These are phyloP conservation scores for Zootoca vivipara DNA, from an alignment of 2,113 vertebrate species.

Conservation along the genomic window DNA sequence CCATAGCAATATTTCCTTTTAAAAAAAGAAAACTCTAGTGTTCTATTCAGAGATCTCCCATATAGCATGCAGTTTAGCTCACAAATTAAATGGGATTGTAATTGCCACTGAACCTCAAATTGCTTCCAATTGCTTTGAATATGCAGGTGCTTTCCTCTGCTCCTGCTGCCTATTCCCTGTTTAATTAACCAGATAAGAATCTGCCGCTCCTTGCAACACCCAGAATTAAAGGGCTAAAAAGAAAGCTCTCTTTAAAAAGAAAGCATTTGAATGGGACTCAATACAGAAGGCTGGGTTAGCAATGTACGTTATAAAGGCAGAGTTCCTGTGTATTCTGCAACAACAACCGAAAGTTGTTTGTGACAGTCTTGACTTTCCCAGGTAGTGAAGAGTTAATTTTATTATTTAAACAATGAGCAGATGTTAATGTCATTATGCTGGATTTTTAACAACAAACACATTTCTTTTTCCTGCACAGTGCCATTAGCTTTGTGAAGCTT, in stretches of 20 bases:
- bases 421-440: conserved; percentile 65
- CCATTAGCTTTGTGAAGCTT: conserved; percentile 48
- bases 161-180: background rate
- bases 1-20: background rate
- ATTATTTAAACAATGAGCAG: conserved; percentile 66
- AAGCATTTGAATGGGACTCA: background rate
- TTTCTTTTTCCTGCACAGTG: conserved; percentile 55
- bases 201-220: no score
- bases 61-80: background rate
- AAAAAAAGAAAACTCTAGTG: background rate
- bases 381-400: conserved; percentile 66
- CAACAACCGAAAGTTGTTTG: conserved; percentile 35
- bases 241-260: conserved; percentile 5
- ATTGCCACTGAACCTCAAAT: background rate
- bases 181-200: background rate
- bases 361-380: conserved; percentile 51
- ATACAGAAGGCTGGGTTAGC: background rate
- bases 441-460: conserved; percentile 57
- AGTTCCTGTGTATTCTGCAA: background rate
- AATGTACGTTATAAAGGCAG: conserved; percentile 23
- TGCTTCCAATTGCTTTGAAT: background rate
- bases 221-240: background rate
- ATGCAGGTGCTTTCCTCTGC: background rate
- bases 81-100: background rate
- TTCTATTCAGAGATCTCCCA: no score